Conservation (phyloP, 64 coral and sea anemone species). For the Porites lutea region DNA sequence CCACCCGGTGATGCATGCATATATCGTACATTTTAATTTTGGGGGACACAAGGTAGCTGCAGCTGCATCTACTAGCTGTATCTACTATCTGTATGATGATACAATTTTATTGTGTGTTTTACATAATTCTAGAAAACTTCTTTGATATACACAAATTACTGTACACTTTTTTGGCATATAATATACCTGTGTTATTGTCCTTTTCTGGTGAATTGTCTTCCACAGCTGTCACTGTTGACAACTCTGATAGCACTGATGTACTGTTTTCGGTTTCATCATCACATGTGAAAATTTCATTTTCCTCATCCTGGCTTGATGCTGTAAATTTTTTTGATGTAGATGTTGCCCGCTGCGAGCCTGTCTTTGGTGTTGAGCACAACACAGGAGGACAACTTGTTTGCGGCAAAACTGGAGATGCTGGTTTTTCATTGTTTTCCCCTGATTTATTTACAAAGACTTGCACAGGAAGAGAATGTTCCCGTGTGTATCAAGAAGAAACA, state of each 20-base stretch:
- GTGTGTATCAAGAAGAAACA: neutral
- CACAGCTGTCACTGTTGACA: too few relatives aligned
- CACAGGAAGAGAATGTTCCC: constrained; percentile 33
- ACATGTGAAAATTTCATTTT: neutral
- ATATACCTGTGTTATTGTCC: too few relatives aligned
- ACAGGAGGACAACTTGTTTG: neutral
- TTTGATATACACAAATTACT: too few relatives aligned
- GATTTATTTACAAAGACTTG: constrained; percentile 39
- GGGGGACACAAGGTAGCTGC: too few relatives aligned
- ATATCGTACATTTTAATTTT: too few relatives aligned
- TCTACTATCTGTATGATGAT: too few relatives aligned
- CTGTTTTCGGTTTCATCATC: neutral
- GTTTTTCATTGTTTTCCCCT: neutral
- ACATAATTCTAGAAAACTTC: too few relatives aligned
- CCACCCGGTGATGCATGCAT: too few relatives aligned
- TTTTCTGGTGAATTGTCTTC: too few relatives aligned
- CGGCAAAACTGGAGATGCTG: constrained; percentile 6
- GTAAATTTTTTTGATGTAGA: neutral
- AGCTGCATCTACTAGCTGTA: too few relatives aligned
- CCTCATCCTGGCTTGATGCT: neutral
- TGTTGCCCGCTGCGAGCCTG: neutral
- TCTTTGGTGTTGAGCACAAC: constrained; percentile 17
- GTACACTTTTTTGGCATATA: too few relatives aligned
- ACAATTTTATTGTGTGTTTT: too few relatives aligned
- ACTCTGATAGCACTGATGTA: neutral